Conservation (phyloP, 2,888 invertebrate genomes). For the Osmoderma eremita region DNA sequence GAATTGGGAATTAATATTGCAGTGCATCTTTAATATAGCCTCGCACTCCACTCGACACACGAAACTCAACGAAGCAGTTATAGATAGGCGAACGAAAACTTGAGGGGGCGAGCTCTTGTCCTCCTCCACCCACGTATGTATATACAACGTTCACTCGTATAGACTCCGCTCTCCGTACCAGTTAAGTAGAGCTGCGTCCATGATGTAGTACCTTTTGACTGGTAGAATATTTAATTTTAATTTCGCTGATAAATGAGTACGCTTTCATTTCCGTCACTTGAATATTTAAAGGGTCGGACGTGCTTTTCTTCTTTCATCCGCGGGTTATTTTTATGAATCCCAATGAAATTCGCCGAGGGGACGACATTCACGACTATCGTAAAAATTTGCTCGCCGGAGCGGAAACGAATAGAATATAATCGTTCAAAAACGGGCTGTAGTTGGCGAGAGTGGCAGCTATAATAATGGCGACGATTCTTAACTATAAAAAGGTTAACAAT, state of each 20-base stretch:
- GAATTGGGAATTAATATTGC: too few relatives aligned
- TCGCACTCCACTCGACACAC: slow-evolving; percentile 4
- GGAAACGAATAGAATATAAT: too few relatives aligned
- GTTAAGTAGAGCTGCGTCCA: background rate
- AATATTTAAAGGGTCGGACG: slow-evolving; percentile 8
- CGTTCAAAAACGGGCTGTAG: too few relatives aligned
- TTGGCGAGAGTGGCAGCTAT: too few relatives aligned
- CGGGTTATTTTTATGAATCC: slow-evolving; percentile 8
- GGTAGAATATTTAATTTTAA: slow-evolving; percentile 16
- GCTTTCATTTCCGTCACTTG: slow-evolving; percentile 16
- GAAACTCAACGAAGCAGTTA: slow-evolving; percentile 16
- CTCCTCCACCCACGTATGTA: background rate
- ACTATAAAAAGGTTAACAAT: too few relatives aligned
- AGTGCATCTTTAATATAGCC: too few relatives aligned
- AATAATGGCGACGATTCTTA: too few relatives aligned
- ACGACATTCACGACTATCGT: background rate
- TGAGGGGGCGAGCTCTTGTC: background rate
- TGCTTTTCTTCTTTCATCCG: slow-evolving; percentile 1
- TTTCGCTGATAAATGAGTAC: slow-evolving; percentile 17
- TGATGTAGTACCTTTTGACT: slow-evolving; percentile 18
- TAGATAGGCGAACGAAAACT: slow-evolving; percentile 11
- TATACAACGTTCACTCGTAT: too few relatives aligned
- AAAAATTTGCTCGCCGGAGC: background rate
- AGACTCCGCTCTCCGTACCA: too few relatives aligned
- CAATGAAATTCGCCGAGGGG: background rate